Conservation (phyloP, 2,113 vertebrate genomes). For the Noctilio leporinus region DNA sequence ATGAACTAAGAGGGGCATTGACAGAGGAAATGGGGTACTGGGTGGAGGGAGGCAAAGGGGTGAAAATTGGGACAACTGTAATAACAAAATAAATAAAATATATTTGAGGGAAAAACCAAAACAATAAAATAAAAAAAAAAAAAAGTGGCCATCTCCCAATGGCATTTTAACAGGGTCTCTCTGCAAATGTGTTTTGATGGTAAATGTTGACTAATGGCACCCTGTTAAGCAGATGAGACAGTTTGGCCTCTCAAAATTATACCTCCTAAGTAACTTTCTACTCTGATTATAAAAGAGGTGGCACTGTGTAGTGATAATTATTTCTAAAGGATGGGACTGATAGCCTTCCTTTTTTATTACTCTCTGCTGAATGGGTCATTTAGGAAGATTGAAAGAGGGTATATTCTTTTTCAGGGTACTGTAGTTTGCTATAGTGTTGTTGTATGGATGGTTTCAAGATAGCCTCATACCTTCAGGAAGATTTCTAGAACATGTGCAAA, state of each 20-base stretch:
- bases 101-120: too few relatives aligned
- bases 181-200: slow-evolving; percentile 6
- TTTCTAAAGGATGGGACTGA: slow-evolving; percentile 66
- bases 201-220: slow-evolving; percentile 33
- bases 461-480: slow-evolving; percentile 65
- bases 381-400: slow-evolving; percentile 61
- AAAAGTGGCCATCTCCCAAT: slow-evolving; percentile 5
- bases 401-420: slow-evolving; percentile 52
- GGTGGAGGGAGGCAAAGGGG: too few relatives aligned
- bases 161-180: neutral
- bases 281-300: slow-evolving; percentile 34
- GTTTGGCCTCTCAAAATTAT: slow-evolving; percentile 57
- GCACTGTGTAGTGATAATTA: slow-evolving; percentile 63
- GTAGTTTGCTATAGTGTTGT: slow-evolving; percentile 62
- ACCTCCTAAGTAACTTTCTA: slow-evolving; percentile 55
- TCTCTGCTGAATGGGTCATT: slow-evolving; percentile 68
- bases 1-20: too few relatives aligned
- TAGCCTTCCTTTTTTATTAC: slow-evolving; percentile 58
- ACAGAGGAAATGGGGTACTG: too few relatives aligned
- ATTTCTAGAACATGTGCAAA: slow-evolving; percentile 68
- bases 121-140: too few relatives aligned
- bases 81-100: too few relatives aligned
- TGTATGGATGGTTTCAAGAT: slow-evolving; percentile 62
- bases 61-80: too few relatives aligned
- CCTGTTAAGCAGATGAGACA: slow-evolving; percentile 26